Conservation (phyloP, 2,113 vertebrate species). For the Mus pahari region DNA sequence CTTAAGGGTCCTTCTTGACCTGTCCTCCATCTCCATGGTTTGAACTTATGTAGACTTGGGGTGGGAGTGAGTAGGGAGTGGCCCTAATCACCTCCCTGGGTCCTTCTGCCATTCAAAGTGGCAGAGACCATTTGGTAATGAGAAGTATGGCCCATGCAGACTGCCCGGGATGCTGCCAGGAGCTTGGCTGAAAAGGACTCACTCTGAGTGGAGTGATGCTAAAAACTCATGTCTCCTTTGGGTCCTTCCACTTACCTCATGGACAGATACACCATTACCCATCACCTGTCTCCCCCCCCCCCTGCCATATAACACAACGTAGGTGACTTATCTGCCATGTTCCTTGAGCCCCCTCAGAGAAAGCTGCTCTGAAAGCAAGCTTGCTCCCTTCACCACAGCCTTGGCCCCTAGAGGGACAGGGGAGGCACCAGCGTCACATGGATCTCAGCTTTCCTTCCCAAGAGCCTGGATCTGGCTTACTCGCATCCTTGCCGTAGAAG, state of each 20-base stretch:
- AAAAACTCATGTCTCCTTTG: background rate
- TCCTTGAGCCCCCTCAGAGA: background rate
- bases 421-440: background rate
- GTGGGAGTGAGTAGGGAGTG: background rate
- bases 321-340: background rate
- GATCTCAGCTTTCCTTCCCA: background rate
- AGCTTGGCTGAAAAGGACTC: too few relatives aligned
- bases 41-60: background rate
- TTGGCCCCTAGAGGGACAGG: too few relatives aligned
- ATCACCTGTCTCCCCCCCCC: too few relatives aligned
- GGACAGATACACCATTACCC: background rate
- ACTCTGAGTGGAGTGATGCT: background rate
- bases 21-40: background rate
- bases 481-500: background rate
- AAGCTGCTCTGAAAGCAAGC: background rate
- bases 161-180: rapidly evolving
- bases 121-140: background rate
- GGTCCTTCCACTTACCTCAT: background rate
- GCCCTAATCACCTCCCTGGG: background rate
- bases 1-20: background rate
- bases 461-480: background rate
- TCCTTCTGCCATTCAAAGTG: background rate
- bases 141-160: background rate
- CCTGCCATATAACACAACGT: too few relatives aligned
- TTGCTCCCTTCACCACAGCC: too few relatives aligned